Evolutionary conservation across 2,888 invertebrate genomes (phyloP).

Genomic region (Lasioglossum calceatum): DNA sequence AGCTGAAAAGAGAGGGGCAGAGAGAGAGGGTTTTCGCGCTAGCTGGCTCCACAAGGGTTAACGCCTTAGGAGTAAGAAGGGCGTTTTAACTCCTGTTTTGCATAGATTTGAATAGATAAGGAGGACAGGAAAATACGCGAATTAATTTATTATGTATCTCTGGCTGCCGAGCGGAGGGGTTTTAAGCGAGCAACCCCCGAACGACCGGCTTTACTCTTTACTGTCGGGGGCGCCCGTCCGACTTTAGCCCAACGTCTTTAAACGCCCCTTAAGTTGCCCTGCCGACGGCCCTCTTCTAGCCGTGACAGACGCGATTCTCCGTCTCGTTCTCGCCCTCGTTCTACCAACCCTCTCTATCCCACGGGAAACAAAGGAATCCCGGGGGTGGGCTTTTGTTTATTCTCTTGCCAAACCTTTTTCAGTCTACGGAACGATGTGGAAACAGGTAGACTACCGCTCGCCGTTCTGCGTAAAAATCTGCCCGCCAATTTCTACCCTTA

Average conservation of each 20-base stretch:
- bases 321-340: background rate
- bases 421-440: background rate
- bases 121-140: slow-evolving; percentile 81
- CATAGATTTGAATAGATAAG: slow-evolving; percentile 85
- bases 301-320: slow-evolving; percentile 26
- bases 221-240: slow-evolving; percentile 62
- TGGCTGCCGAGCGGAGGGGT: slow-evolving; percentile 71
- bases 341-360: background rate
- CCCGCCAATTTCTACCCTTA: background rate
- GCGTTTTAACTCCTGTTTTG: slow-evolving; percentile 84
- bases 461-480: background rate
- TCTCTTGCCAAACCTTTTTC: slow-evolving; percentile 1
- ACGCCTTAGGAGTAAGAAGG: slow-evolving; percentile 77
- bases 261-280: slow-evolving; percentile 74
- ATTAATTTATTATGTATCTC: slow-evolving; percentile 84
- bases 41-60: slow-evolving; percentile 78
- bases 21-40: slow-evolving; percentile 4
- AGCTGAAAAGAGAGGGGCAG: slow-evolving; percentile 59
- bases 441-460: background rate
- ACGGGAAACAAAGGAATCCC: background rate
- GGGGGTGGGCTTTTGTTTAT: background rate
- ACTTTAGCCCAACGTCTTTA: slow-evolving; percentile 66
- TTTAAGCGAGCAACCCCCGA: slow-evolving; percentile 52
- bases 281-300: slow-evolving; percentile 28
- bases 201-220: slow-evolving; percentile 77